Percentiles rank a stretch among this genome's conserved stretches.
These are phyloP conservation scores for Decapterus maruadsi DNA, from an alignment of 2,797 vertebrate genomes.

Conservation along the genomic window DNA sequence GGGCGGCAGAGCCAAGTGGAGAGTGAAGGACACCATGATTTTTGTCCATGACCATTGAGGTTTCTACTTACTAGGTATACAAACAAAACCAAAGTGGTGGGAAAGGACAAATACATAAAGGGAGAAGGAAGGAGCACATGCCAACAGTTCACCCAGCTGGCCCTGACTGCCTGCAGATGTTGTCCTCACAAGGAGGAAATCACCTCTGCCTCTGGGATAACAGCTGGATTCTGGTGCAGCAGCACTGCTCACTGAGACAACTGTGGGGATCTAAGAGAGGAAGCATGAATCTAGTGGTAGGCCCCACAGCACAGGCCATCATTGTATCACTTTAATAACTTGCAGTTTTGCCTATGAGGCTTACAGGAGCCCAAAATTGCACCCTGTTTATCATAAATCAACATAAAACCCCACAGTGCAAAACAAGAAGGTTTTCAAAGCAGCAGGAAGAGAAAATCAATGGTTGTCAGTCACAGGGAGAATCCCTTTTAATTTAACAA, in stretches of 20 bases:
- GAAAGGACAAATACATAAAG: not conserved
- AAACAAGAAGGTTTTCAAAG: conserved; percentile 46
- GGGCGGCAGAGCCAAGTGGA: conserved; percentile 19
- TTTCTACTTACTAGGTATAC: conserved; percentile 8
- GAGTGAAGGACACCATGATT: conserved; percentile 17
- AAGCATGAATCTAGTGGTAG: conserved; percentile 40
- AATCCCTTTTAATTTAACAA: conserved; percentile 31
- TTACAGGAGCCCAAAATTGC: conserved; percentile 1
- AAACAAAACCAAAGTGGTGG: conserved; percentile 12
- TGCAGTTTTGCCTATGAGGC: conserved; percentile 21
- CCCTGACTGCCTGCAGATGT: conserved; percentile 47
- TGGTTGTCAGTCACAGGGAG: conserved; percentile 36
- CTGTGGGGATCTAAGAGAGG: conserved; percentile 46
- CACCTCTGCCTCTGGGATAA: conserved; percentile 37
- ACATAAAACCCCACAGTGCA: conserved; percentile 15
- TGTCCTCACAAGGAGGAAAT: conserved; percentile 52
- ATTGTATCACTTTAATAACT: conserved; percentile 40
- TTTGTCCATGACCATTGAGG: conserved; percentile 17
- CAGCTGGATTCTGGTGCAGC: conserved; percentile 60
- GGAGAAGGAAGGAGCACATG: not conserved
- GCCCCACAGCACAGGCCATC: conserved; percentile 38
- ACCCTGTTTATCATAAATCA: conserved; percentile 11
- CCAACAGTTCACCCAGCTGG: conserved; percentile 37
- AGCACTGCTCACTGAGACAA: conserved; percentile 34
- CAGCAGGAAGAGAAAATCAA: conserved; percentile 53